phyloP scores from a whole-genome alignment of 2,797 vertebrate species.

The Phalanger gymnotis region DNA sequence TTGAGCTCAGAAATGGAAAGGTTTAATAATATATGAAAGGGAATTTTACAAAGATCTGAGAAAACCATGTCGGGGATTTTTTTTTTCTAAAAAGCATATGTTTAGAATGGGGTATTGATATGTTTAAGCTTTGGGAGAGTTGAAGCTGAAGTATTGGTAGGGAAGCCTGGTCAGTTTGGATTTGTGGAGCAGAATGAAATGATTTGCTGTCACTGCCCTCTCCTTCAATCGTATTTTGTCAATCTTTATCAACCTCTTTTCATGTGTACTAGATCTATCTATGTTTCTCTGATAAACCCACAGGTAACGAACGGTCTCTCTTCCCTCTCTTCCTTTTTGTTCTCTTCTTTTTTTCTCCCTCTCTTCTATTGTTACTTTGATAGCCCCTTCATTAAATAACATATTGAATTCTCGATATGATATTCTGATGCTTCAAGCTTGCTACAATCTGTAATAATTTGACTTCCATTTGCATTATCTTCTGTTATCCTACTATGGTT shows the following conservation, averaged over 20 bases:
- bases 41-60: neutral
- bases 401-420: too few relatives aligned
- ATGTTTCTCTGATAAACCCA: neutral
- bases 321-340: neutral
- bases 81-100: neutral
- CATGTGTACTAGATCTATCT: neutral
- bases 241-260: neutral
- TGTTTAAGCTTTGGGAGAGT: too few relatives aligned
- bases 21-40: neutral
- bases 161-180: too few relatives aligned
- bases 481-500: neutral
- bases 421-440: neutral
- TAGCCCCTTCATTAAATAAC: neutral
- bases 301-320: neutral
- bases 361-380: neutral
- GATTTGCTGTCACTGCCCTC: too few relatives aligned
- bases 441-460: neutral
- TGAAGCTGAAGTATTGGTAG: neutral
- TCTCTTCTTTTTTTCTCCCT: neutral
- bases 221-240: neutral
- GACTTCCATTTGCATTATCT: neutral
- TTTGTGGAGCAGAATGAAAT: neutral
- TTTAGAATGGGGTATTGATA: too few relatives aligned
- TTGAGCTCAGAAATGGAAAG: neutral
- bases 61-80: neutral